phyloP scores from a whole-genome alignment of 2,888 invertebrate genomes.

The Drosophila yooni region DNA sequence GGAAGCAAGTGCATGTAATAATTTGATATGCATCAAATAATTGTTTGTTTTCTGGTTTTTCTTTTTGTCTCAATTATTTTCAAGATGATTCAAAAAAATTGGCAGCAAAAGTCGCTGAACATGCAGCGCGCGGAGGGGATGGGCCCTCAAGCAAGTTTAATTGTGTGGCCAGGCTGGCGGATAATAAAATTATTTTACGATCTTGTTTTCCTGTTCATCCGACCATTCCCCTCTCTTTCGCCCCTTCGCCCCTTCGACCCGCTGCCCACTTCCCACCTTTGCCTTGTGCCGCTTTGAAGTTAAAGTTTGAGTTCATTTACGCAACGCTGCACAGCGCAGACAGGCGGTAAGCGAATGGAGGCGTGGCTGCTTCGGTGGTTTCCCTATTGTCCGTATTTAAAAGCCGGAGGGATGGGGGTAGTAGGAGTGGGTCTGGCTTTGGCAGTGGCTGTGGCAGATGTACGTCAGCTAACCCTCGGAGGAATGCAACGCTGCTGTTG shows the following conservation, averaged over 20 bases:
- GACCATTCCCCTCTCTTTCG: background rate
- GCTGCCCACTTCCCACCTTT: background rate
- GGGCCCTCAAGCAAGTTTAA: constrained; percentile 62
- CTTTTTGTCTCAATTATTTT: constrained; percentile 1
- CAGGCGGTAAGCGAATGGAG: background rate
- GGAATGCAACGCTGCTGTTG: constrained; percentile 54
- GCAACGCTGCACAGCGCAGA: constrained; percentile 48
- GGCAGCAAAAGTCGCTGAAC: constrained; percentile 50
- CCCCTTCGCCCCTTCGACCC: background rate
- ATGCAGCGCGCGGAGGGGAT: background rate
- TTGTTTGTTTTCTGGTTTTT: background rate
- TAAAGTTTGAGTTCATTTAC: constrained; percentile 70
- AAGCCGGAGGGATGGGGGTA: background rate
- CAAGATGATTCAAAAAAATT: constrained; percentile 53
- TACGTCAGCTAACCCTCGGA: constrained; percentile 41
- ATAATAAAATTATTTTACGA: constrained; percentile 80
- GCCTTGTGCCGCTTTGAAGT: constrained; percentile 42
- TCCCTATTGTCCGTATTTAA: constrained; percentile 49
- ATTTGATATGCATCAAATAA: background rate
- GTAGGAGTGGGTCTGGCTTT: constrained; percentile 3
- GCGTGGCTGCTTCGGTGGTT: constrained; percentile 16
- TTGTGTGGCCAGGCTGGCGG: constrained; percentile 77
- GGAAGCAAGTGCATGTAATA: background rate
- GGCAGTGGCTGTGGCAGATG: background rate
- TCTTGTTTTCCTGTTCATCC: constrained; percentile 61